A percentile compares a stretch with the other conserved stretches of the same genome.
Conservation (phyloP, 2,113 vertebrate genomes). For the Bos javanicus region DNA sequence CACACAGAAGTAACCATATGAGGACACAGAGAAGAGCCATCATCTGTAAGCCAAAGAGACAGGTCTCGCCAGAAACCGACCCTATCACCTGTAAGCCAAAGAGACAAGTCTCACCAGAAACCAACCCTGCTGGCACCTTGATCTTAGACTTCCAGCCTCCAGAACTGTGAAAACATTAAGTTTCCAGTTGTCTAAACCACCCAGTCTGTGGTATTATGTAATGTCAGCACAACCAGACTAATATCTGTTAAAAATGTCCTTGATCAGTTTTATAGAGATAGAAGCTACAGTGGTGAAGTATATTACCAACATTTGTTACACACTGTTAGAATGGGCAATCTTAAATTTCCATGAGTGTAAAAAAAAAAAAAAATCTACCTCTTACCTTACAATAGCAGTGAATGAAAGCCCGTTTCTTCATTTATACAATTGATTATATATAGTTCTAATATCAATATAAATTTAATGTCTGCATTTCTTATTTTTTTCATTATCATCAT, state of each 20-base stretch:
- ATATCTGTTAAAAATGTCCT: not conserved
- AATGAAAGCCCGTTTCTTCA: not conserved
- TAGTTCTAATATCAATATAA: not conserved
- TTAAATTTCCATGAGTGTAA: not conserved
- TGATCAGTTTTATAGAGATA: not conserved
- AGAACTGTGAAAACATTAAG: not conserved
- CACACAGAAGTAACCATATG: not conserved
- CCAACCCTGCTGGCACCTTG: fast-evolving
- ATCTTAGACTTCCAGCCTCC: not conserved
- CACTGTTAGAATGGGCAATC: not conserved
- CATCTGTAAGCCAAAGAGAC: not conserved
- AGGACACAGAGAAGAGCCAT: not conserved
- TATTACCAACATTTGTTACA: not conserved
- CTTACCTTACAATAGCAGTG: not conserved
- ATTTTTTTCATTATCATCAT: not conserved
- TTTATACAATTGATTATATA: not conserved
- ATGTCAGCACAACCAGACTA: not conserved
- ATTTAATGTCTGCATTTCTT: not conserved
- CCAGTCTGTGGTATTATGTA: not conserved
- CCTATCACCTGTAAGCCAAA: not conserved
- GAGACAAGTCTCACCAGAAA: not conserved
- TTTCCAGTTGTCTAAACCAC: not conserved
- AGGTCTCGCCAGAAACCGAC: not conserved
- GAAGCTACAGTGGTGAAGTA: not conserved
- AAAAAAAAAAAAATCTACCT: not conserved